Conservation (phyloP, 2,888 invertebrate genomes). For the Exephanes ischioxanthus region DNA sequence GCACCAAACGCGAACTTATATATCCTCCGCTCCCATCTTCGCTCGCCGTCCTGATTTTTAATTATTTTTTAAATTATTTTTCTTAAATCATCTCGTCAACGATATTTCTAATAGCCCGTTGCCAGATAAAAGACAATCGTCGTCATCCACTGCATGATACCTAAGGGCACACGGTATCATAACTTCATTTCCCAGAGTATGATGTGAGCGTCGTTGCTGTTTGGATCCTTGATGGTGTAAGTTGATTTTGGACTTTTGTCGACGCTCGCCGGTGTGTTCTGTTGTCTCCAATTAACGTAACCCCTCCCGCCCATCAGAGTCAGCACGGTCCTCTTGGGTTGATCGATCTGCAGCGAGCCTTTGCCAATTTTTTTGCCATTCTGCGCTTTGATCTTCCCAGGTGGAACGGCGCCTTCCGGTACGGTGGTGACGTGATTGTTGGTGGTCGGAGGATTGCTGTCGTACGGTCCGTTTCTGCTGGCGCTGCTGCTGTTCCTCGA, state of each 20-base stretch:
- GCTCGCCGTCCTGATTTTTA: not conserved
- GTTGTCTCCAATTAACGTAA: constrained; percentile 94
- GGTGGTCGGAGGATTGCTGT: constrained; percentile 71
- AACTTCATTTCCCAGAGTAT: constrained; percentile 96
- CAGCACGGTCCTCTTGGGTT: constrained; percentile 90
- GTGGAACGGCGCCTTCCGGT: constrained; percentile 17
- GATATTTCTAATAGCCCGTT: constrained; percentile 12
- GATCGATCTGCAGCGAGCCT: constrained; percentile 84
- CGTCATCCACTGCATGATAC: not conserved
- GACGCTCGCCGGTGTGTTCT: constrained; percentile 86
- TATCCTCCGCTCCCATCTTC: not conserved
- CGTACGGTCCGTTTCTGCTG: constrained; percentile 87
- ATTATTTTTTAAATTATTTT: not conserved
- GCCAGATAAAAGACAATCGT: constrained; percentile 5
- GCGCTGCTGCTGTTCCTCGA: constrained; percentile 92
- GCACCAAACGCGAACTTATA: constrained; percentile 55
- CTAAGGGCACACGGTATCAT: constrained; percentile 84
- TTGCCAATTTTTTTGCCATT: constrained; percentile 82
- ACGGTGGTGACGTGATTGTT: constrained; percentile 63
- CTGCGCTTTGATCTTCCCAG: constrained; percentile 55
- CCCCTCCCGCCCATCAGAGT: constrained; percentile 95
- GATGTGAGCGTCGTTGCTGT: constrained; percentile 94
- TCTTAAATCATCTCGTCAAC: constrained; percentile 1
- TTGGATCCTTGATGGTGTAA: constrained; percentile 87
- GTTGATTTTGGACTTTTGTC: constrained; percentile 82